Conservation (phyloP, 2,797 vertebrate species). For the Sparidentex hasta region DNA sequence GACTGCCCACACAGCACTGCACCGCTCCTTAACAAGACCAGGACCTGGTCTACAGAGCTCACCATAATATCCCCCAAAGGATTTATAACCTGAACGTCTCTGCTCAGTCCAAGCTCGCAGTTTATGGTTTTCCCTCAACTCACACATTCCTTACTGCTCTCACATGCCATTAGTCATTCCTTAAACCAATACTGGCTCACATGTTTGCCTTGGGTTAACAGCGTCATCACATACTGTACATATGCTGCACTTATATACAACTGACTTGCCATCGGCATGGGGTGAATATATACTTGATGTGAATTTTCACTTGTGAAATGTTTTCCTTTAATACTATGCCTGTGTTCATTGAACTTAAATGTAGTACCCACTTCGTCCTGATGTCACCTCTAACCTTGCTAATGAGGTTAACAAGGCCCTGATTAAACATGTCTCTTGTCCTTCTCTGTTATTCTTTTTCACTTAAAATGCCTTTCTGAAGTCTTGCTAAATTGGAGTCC, state of each 20-base stretch:
- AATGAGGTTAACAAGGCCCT: background rate
- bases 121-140: conserved; percentile 3
- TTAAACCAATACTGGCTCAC: background rate
- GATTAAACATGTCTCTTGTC: background rate
- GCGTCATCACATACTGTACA: conserved; percentile 18
- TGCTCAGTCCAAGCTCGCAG: conserved; percentile 1
- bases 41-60: conserved; percentile 3
- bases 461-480: too few relatives aligned
- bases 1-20: conserved; percentile 37
- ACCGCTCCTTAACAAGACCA: background rate
- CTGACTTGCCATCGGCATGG: too few relatives aligned
- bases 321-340: background rate
- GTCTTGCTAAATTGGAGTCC: too few relatives aligned
- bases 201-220: background rate
- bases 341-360: background rate
- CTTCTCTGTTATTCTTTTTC: background rate
- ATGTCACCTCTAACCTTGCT: background rate
- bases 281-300: too few relatives aligned
- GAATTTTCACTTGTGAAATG: too few relatives aligned
- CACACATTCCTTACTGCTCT: conserved; percentile 31
- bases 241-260: background rate
- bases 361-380: background rate
- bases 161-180: conserved; percentile 30
- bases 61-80: conserved; percentile 3
- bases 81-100: conserved; percentile 25